Evolutionary conservation across 2,888 invertebrate species (phyloP), one percentile per base, ranked within the genome.

Genomic region (Octodonta nipae): DNA sequence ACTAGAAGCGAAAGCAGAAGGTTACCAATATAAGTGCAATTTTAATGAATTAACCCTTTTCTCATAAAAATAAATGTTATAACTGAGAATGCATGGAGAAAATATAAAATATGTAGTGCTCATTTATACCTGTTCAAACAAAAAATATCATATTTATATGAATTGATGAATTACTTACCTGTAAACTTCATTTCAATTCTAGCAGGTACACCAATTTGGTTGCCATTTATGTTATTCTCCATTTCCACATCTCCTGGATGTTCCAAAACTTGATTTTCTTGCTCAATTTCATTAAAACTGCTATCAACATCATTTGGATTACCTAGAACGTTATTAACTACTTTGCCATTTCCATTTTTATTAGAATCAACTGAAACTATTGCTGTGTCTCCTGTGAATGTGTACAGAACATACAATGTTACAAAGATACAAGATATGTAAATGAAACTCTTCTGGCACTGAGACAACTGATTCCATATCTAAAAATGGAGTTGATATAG

Each of bases 401-500:
- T 73, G 35, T 77, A 56, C 46, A 75, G 65, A 46, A 75, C 71
- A 45, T 78, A 59, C 40, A 75, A 56, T 30, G 73, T 72, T 41
- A 74, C 60, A 41, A 69, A 57, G 37, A 70, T 56, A 37, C 73
- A 42, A 36, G 71, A 51, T 46, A 80, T 73, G 51, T 81, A 78
- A 30, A 80, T 68, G 45, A 85, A 65, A 51, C 81, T 84, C 43
- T 81, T 72, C 57, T 87, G 87, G 51, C 86, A 73, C 46, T 86
- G 72, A 11, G 87, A 86, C 34, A 88, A 63, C 46, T 80, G 80
- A 59, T 87, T 86, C 87, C 87, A 88, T 64, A 75, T 71, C 87
- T 87, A 61, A 33, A 73, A 75, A 16, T 44, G 22, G 22, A 11
- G 22, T n/a, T 22, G 20, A 6, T 22, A 22, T 11, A 22, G 3